Conservation (phyloP, 2,797 vertebrate species). For the Lindbergichthys nudifrons region DNA sequence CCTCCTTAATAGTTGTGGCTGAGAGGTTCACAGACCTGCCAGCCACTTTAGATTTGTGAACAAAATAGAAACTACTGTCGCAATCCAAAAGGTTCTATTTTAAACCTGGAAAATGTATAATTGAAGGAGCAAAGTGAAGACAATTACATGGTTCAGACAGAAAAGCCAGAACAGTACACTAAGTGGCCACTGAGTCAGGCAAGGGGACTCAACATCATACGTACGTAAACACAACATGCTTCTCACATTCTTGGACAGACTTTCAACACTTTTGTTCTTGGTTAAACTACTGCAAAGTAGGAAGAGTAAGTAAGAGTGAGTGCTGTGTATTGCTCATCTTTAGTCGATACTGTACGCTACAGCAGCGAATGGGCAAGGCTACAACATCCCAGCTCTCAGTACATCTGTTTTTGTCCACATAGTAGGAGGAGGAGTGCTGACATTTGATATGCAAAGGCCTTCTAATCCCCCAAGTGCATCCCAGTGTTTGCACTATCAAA, state of each 20-base stretch:
- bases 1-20: slow-evolving; percentile 8
- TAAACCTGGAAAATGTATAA: slow-evolving; percentile 19
- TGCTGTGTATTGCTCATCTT: slow-evolving; percentile 50
- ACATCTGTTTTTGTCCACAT: slow-evolving; percentile 67
- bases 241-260: slow-evolving; percentile 12
- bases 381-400: slow-evolving; percentile 43
- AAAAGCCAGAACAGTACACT: slow-evolving; percentile 22
- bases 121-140: slow-evolving; percentile 35
- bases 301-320: slow-evolving; percentile 22
- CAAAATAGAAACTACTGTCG: slow-evolving; percentile 8
- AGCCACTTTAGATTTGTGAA: slow-evolving; percentile 25
- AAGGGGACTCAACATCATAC: slow-evolving; percentile 46
- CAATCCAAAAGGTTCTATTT: slow-evolving; percentile 32
- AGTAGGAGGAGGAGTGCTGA: slow-evolving; percentile 72
- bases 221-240: slow-evolving; percentile 12
- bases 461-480: slow-evolving; percentile 63
- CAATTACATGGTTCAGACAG: slow-evolving; percentile 56
- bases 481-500: slow-evolving; percentile 55
- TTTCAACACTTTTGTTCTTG: slow-evolving; percentile 2
- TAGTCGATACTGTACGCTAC: slow-evolving; percentile 43
- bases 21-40: neutral
- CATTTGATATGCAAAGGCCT: slow-evolving; percentile 75
- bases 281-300: slow-evolving; percentile 8
- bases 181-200: slow-evolving; percentile 12
- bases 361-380: slow-evolving; percentile 36